Evolutionary conservation across 1,140 invertebrate species (phyloP).

Genomic region (Tribolium madens): DNA sequence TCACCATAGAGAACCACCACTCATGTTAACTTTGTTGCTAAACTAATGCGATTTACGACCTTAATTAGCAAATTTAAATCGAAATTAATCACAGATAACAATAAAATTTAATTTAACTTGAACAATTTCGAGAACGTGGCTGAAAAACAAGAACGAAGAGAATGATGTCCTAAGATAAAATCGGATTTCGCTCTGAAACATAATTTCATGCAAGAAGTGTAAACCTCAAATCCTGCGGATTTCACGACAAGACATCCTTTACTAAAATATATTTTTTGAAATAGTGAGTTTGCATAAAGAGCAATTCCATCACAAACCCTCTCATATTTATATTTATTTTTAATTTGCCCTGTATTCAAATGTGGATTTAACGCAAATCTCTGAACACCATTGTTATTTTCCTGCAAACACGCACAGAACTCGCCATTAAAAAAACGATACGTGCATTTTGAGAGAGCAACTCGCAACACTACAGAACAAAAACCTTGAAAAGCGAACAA

Average conservation of each 20-base stretch:
- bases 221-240: background rate
- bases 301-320: background rate
- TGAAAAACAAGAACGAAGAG: background rate
- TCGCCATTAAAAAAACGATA: background rate
- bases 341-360: background rate
- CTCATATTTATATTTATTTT: background rate
- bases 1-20: conserved; percentile 20
- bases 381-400: background rate
- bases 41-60: conserved; percentile 40
- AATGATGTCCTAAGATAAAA: background rate
- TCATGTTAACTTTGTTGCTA: conserved; percentile 31
- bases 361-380: conserved; percentile 1
- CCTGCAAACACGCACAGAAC: background rate
- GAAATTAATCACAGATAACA: conserved; percentile 29
- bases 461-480: background rate
- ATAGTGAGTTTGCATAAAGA: background rate
- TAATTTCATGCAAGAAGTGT: too few species aligned
- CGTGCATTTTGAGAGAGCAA: background rate
- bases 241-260: background rate
- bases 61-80: conserved; percentile 42
- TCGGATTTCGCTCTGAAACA: background rate
- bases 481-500: conserved; percentile 8
- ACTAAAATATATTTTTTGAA: background rate
- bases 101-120: conserved; percentile 25
- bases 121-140: background rate